phyloP scores from a whole-genome alignment of 2,797 vertebrate species.

The Myotis vivesi region DNA sequence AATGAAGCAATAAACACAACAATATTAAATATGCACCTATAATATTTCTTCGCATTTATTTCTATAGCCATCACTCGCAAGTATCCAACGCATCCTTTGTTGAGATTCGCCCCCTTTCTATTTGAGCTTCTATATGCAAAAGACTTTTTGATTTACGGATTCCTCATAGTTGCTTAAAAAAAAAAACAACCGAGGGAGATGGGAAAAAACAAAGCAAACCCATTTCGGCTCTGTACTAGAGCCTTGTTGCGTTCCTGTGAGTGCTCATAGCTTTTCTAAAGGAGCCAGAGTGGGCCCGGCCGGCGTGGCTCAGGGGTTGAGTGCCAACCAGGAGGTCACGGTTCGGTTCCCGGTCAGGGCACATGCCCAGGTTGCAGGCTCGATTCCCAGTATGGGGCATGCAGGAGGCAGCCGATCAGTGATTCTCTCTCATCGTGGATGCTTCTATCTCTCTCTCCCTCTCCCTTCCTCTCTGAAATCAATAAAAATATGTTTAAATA shows the following conservation, averaged over 20 bases:
- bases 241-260: background rate
- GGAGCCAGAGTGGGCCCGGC: background rate
- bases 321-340: no score
- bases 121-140: conserved; percentile 32
- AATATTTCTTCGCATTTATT: conserved; percentile 74
- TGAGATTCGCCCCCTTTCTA: conserved; percentile 28
- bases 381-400: no score
- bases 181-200: background rate
- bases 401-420: background rate
- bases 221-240: background rate
- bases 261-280: background rate
- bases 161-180: background rate
- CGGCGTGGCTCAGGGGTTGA: no score
- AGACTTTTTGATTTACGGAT: conserved; percentile 64
- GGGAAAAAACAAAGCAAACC: background rate
- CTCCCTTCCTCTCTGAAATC: no score
- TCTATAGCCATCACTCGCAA: conserved; percentile 49
- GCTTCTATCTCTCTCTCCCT: no score
- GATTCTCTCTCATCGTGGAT: background rate
- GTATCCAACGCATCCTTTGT: conserved; percentile 50
- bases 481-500: no score
- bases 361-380: no score
- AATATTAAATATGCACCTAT: conserved; percentile 77
- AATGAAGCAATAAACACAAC: conserved; percentile 79
- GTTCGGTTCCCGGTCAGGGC: no score